Evolutionary conservation across 1,140 invertebrate genomes (phyloP).

Genomic region (Cyrtorhinus lividipennis): DNA sequence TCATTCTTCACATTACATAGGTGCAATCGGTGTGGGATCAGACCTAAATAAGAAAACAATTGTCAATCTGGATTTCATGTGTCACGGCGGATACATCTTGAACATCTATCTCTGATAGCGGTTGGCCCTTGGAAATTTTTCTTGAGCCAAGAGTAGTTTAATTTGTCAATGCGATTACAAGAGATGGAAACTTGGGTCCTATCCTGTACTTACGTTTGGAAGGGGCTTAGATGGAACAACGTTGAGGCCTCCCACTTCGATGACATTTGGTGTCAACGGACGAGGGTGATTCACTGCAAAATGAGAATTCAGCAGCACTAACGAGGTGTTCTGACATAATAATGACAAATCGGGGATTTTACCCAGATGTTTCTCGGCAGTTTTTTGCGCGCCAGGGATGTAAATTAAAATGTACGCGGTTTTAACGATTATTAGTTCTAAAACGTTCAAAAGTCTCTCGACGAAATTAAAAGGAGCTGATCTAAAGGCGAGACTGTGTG

Average conservation of each 20-base stretch:
- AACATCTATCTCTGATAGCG: too few species aligned
- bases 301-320: constrained; percentile 31
- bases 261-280: constrained; percentile 28
- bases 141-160: too few species aligned
- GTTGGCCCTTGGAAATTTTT: too few species aligned
- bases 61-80: background rate
- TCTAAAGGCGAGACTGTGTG: background rate
- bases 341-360: constrained; percentile 30
- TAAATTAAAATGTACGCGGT: background rate
- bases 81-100: too few species aligned
- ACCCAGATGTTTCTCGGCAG: constrained; percentile 16
- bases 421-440: background rate
- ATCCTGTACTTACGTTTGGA: constrained; percentile 36
- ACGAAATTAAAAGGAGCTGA: background rate
- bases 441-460: constrained; percentile 3
- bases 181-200: too few species aligned
- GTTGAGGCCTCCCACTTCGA: constrained; percentile 35
- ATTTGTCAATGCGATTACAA: too few species aligned
- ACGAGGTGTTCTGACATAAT: constrained; percentile 29
- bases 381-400: background rate
- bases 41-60: too few species aligned
- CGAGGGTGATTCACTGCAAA: constrained; percentile 27
- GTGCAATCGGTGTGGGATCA: too few species aligned
- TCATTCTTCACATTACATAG: too few species aligned
- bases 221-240: constrained; percentile 36